phyloP scores from a whole-genome alignment of 2,113 vertebrate genomes.

The Platycercus adscitus region DNA sequence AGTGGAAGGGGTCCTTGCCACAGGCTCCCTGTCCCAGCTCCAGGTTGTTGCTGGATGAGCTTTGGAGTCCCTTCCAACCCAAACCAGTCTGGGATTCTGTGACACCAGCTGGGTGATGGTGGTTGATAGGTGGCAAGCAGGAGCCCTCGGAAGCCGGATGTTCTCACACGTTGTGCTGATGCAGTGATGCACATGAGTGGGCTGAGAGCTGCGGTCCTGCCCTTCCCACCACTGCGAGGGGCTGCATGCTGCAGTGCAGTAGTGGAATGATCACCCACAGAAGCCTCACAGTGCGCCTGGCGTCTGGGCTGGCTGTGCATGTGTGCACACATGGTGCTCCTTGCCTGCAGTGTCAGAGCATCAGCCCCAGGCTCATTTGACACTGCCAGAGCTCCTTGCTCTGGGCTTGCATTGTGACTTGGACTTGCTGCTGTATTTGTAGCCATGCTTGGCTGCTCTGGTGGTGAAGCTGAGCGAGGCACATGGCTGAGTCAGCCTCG shows the following conservation, averaged over 20 bases:
- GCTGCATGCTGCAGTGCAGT: neutral
- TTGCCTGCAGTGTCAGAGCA: neutral
- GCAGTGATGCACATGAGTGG: rapidly evolving
- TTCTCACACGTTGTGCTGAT: rapidly evolving
- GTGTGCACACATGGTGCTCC: neutral
- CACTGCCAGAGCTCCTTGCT: neutral
- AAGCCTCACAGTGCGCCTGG: neutral
- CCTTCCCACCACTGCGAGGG: neutral
- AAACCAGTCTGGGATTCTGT: neutral
- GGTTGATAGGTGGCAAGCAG: rapidly evolving
- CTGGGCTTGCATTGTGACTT: neutral
- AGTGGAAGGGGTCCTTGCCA: neutral
- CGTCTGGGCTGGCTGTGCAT: neutral
- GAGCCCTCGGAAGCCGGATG: neutral
- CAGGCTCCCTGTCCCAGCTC: too few relatives aligned
- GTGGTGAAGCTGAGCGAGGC: neutral
- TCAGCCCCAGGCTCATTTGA: neutral
- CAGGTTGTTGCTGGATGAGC: neutral
- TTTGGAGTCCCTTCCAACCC: neutral
- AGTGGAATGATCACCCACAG: neutral
- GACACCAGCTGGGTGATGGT: neutral
- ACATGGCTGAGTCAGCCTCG: rapidly evolving
- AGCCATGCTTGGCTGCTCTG: neutral
- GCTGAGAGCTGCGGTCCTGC: neutral
- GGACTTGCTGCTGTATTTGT: neutral